Base-by-base conservation (phyloP, 2,113 vertebrate genomes). In the Callopanchax toddi region DNA sequence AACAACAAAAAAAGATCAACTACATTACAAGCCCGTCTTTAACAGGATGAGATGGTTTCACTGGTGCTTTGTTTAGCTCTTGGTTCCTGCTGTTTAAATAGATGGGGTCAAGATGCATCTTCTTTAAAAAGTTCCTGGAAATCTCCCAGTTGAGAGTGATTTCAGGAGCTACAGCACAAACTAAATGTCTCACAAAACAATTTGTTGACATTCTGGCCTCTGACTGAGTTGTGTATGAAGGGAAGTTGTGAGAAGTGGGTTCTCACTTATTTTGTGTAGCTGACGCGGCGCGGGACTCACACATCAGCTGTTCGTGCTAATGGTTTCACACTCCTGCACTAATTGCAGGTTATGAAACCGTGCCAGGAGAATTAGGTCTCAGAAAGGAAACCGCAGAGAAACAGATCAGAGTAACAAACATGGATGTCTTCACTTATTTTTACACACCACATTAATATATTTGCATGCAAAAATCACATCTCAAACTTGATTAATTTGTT, bases 291-390 rank as follows among this genome's bases (percentile, higher is more conserved):
- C 4, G 11, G 4, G 1, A 76, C 37, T 62, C 25, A 26, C 46
- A 62, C 29, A 4, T 44, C 18, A 16, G 7, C 52, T 6, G 22
- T 58, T 71, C 55, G 45, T 64, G 48, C 64, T 65, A 52, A 32
- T 39, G 57, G 60, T 62, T 70, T 79, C 53, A 64, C 61, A 68
- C 76, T 44, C 42, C 57, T 74, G 53, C 18, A 13, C 66, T 60
- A 62, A 67, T 57, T 64, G 59, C 3, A 18, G 53, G 46, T 61
- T 42, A 53, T 51, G 40, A 60, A 57, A 10, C 37, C 49, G 36
- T 10, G 58, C 53, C 61, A 60, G 62, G 67, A 69, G 55, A 58
- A 49, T 56, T 25, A 50, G 23, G 23, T 53, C 46, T 17, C 22
- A 46, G 51, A 22, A 26, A 42, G 37, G 22, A 71, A 67, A 71